Evolutionary conservation across 2,797 vertebrate species (phyloP).

Genomic region (Hydrocynus forskahlii): DNA sequence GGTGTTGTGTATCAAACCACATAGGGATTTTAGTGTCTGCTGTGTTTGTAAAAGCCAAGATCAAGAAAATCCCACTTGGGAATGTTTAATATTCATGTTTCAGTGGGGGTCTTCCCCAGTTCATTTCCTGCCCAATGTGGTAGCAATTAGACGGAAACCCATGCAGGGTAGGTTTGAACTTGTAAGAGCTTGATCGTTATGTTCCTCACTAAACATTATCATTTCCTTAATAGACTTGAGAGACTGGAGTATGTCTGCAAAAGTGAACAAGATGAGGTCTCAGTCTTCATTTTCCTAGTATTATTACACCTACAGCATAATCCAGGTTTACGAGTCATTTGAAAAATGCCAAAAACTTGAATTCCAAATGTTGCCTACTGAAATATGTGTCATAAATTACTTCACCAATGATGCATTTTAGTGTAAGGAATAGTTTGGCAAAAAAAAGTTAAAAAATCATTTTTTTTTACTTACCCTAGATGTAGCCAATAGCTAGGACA

Average conservation of each 20-base stretch:
- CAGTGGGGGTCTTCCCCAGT: conserved; percentile 31
- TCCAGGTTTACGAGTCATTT: background rate
- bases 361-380: background rate
- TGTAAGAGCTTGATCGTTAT: conserved; percentile 51
- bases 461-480: too few relatives aligned
- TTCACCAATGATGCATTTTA: background rate
- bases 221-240: conserved; percentile 43
- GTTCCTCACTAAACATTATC: conserved; percentile 45
- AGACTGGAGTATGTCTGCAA: background rate
- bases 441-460: too few relatives aligned
- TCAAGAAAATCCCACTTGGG: conserved; percentile 9
- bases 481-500: too few relatives aligned
- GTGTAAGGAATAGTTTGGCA: too few relatives aligned
- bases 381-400: conserved; percentile 6
- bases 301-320: background rate
- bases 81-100: conserved; percentile 19
- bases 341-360: background rate
- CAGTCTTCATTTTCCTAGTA: background rate
- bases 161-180: conserved; percentile 36
- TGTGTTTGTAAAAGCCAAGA: background rate
- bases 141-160: conserved; percentile 46
- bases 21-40: background rate
- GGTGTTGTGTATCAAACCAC: background rate
- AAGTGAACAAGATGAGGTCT: background rate
- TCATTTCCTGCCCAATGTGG: conserved; percentile 54